Evolutionary conservation across 92 coral and sea anemone species (phyloP), one percentile per base, ranked within the genome.

Genomic region (Umimayanthus kanabou): DNA sequence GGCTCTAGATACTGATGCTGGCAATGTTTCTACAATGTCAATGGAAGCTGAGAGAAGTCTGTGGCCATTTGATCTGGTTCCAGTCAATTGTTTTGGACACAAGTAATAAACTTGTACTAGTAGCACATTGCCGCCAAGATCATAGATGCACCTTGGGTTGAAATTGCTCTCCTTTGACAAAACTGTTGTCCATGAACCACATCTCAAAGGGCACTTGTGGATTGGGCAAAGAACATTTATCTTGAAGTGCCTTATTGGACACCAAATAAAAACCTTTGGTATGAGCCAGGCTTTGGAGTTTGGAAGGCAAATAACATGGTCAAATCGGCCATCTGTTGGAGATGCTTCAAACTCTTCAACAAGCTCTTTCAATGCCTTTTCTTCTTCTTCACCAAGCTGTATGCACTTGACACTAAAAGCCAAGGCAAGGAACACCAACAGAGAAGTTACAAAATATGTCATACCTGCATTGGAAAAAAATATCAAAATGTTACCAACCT

Each of bases 251-350:
- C 94, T 87, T 15, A 94, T 87, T 3, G 95, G 95, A 69, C 97
- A 94, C 97, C 97, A 94, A 29, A 94, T 92, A 76, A 92, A 94
- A 16, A 94, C 92, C 74, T 94, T 93, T 25, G 95, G 93, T 9
- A 92, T 78, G 29, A 94, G 77, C 76, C 83, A 89, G 58, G 93
- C 88, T 84, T 92, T 85, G 77, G 82, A 80, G 40, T 80, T 80
- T 6, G 97, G 94, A 18, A 91, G 71, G 25, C 69, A 71, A 33
- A 94, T 88, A 20, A 94, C 92, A 81, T 92, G 89, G 81, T 94
- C 97, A 85, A 85, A 94, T 80, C 91, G 89, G 8, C 92, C 70
- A 74, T 94, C 94, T 73, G 91, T 91, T 18, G 97, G 97, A 25
- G 82, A 84, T 15, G 89, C 91, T 55, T 92, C 91, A 84, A 91